Base-by-base conservation (phyloP, 1,140 invertebrate genomes). In the Mycetomoellerius zeteki region DNA sequence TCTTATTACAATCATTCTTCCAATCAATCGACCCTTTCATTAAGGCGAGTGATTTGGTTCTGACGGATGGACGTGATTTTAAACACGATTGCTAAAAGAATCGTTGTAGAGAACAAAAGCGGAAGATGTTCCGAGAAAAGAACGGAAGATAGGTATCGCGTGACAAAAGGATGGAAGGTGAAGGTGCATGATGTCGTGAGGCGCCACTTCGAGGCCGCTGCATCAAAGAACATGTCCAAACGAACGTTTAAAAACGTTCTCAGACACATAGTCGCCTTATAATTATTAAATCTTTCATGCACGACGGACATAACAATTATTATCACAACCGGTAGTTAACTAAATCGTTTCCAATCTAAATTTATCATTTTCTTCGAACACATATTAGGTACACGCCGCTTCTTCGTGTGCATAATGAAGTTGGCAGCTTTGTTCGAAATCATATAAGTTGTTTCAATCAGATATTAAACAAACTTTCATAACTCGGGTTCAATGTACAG, bases 101-200 rank as follows among this genome's bases (percentile, higher is more conserved):
- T 58, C 21, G 24, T 21, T 14, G 6, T 56, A 47, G 27, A 50
- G n/a, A 67, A 75, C 27, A 27, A 43, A 50, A 56, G 50, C 21
- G 33, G 12, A 65, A 67, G 50, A 52, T 47, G 50, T 56, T 24
- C 21, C 27, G 33, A 77, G 85, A 76, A 52, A 71, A 73, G 54
- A 21, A 30, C 54, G 19, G 14, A 73, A 50, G 56, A 52, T 33
- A 64, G 24, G 56, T 21, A 52, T 82, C 64, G 84, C 76, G 80
- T 37, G 89, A 88, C 85, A 86, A 91, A 87, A 65, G 81, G 82
- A 64, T 87, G 58, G 77, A 86, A 78, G 82, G 58, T 73, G 72
- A 54, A 90, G 67, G 64, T 19, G 78, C 52, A 65, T 6, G 65
- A 72, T 81, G 67, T 84, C 85, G 84, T 72, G 65, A 47, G 54